Conservation (phyloP, 1,140 invertebrate species). For the Zaprionus inermis region DNA sequence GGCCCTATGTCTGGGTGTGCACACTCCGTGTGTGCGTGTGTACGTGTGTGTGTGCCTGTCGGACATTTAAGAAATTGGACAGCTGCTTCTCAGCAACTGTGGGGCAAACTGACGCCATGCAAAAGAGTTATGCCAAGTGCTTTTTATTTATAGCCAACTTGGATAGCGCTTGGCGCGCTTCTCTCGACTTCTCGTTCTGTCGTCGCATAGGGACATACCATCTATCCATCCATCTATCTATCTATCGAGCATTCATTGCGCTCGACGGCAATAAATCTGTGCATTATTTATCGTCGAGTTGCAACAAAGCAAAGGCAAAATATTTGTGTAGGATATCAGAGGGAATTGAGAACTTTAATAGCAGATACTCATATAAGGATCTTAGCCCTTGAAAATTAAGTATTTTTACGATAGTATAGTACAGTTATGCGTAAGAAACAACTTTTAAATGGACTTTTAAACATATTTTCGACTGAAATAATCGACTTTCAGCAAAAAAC, state of each 20-base stretch:
- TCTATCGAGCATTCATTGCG: conserved; percentile 16
- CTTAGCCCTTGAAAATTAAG: background rate
- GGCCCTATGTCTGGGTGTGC: conserved; percentile 40
- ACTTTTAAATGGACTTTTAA: background rate
- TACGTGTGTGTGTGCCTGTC: conserved; percentile 17
- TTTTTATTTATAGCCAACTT: conserved; percentile 40
- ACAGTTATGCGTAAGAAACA: background rate
- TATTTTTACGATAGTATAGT: background rate
- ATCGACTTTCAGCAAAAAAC: background rate
- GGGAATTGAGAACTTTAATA: background rate
- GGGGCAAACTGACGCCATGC: conserved; percentile 44
- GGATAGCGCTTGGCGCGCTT: conserved; percentile 32
- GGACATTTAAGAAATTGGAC: conserved; percentile 76
- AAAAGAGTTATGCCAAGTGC: conserved; percentile 40
- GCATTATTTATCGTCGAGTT: conserved; percentile 22
- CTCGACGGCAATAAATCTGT: conserved; percentile 40
- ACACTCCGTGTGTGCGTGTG: conserved; percentile 15
- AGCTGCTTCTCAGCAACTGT: conserved; percentile 47
- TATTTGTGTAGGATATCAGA: background rate
- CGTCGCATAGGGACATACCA: conserved; percentile 29
- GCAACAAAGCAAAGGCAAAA: conserved; percentile 1
- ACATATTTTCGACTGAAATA: too few species aligned
- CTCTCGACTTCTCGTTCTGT: conserved; percentile 20
- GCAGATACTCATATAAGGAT: background rate
- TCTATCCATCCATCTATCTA: conserved; percentile 10